Evolutionary conservation across 2,888 invertebrate species (phyloP).

Genomic region (Xestobium rufovillosum): DNA sequence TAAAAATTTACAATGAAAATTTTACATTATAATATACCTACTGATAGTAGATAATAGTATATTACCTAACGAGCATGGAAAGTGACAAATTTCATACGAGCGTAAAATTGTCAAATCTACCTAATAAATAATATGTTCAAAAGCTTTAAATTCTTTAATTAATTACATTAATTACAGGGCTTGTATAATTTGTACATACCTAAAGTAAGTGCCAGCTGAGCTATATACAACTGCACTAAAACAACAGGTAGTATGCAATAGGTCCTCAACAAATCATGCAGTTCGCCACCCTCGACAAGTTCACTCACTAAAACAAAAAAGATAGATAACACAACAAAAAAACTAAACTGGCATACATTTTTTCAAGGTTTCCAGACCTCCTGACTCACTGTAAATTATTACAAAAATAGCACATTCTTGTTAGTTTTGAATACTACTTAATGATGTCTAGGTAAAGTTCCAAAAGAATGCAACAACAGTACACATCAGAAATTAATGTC

Average conservation of each 20-base stretch:
- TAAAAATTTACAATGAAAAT: too few species aligned
- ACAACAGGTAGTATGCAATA: slow-evolving; percentile 69
- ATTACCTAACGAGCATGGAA: too few species aligned
- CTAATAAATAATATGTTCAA: too few species aligned
- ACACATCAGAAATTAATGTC: too few species aligned
- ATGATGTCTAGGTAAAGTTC: neutral
- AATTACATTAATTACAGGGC: slow-evolving; percentile 5
- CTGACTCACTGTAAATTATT: neutral
- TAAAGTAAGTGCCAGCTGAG: slow-evolving; percentile 80
- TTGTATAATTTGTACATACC: slow-evolving; percentile 50
- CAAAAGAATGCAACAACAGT: neutral
- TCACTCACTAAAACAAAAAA: slow-evolving; percentile 62
- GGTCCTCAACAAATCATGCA: slow-evolving; percentile 65
- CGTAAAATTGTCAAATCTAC: too few species aligned
- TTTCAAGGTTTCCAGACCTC: too few species aligned
- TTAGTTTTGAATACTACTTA: neutral
- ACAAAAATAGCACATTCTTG: neutral
- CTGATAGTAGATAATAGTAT: too few species aligned
- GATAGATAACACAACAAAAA: too few species aligned
- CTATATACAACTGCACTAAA: slow-evolving; percentile 74
- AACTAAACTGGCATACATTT: too few species aligned
- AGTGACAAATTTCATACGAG: too few species aligned
- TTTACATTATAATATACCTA: too few species aligned
- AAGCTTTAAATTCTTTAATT: too few species aligned
- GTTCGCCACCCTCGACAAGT: slow-evolving; percentile 78